Conservation (phyloP, 2,113 vertebrate species). For the Pelecanus crispus region DNA sequence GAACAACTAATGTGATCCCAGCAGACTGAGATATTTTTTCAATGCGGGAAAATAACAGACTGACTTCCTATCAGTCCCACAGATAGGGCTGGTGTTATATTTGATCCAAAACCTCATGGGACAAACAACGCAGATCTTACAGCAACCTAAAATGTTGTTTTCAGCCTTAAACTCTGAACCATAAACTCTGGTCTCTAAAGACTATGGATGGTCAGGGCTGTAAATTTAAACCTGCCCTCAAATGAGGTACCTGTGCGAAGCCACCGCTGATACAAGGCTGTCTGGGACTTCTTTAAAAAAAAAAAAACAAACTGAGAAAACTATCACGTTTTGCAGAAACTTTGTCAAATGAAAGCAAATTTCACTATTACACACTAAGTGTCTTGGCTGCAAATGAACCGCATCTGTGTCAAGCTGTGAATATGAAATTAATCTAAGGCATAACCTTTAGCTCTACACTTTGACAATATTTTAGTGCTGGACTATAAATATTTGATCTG, state of each 20-base stretch:
- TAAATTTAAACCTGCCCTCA: neutral
- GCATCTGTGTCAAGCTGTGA: neutral
- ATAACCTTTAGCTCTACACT: neutral
- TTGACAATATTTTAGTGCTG: neutral
- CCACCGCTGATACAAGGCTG: neutral
- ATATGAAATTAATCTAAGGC: neutral
- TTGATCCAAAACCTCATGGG: neutral
- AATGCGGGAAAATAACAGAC: neutral
- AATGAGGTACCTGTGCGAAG: neutral
- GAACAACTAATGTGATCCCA: neutral
- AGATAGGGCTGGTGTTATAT: accelerated
- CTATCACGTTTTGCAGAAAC: neutral
- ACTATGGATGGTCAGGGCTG: neutral
- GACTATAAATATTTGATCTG: conserved; percentile 17
- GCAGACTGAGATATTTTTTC: neutral
- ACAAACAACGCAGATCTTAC: neutral
- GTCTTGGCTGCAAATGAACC: neutral
- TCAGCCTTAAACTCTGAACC: neutral
- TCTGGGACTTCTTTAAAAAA: neutral
- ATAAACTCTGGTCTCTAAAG: neutral
- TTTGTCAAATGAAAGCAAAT: neutral
- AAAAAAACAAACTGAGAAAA: neutral
- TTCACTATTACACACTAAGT: neutral
- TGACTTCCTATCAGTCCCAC: accelerated
- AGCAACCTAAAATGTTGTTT: neutral